phyloP scores from a whole-genome alignment of 1,140 invertebrate species.

The Hylaeus volcanicus region DNA sequence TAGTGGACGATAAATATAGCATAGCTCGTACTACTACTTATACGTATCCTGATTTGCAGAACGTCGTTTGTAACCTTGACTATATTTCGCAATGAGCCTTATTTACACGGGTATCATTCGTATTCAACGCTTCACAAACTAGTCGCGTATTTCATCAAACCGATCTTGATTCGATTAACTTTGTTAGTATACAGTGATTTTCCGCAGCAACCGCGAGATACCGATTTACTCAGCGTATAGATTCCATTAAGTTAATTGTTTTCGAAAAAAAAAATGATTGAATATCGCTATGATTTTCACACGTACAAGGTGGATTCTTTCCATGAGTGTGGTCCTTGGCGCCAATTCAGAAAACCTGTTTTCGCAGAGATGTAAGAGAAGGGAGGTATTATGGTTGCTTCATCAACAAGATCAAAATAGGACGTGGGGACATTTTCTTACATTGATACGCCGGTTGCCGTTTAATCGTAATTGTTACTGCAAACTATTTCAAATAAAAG shows the following conservation, averaged over 20 bases:
- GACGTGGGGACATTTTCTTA: not conserved
- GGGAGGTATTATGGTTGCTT: not conserved
- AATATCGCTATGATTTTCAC: too few species aligned
- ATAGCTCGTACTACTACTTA: not conserved
- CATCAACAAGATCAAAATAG: not conserved
- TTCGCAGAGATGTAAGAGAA: not conserved
- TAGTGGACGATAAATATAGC: not conserved
- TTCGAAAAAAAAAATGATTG: too few species aligned
- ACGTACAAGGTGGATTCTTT: too few species aligned
- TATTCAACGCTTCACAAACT: too few species aligned
- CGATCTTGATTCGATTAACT: too few species aligned
- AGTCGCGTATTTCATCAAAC: too few species aligned
- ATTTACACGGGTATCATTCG: too few species aligned
- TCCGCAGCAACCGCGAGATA: too few species aligned
- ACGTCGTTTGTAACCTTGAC: not conserved
- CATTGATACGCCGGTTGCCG: not conserved
- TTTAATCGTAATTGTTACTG: not conserved
- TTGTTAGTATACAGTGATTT: too few species aligned
- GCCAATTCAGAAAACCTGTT: slow-evolving; percentile 13
- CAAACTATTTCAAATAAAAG: too few species aligned
- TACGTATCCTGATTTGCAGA: not conserved
- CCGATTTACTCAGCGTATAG: too few species aligned
- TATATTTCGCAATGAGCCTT: not conserved
- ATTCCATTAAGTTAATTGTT: too few species aligned
- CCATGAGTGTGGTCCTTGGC: not conserved